Conservation (phyloP, 2,888 invertebrate genomes). For the Baccha elongata region DNA sequence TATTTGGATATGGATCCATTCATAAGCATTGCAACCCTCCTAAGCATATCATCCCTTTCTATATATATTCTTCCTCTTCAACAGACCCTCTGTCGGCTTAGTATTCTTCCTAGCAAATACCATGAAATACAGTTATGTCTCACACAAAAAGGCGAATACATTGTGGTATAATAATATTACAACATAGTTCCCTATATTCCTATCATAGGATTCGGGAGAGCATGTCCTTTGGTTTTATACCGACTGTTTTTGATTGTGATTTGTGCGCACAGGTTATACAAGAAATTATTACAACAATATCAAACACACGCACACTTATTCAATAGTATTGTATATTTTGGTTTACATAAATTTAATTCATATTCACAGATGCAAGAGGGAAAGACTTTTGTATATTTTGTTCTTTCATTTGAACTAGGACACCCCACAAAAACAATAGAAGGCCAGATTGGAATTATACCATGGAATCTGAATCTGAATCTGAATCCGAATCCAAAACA, state of each 20-base stretch:
- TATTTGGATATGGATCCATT: not conserved
- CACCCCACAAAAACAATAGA: not conserved
- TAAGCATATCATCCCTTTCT: too few relatives aligned
- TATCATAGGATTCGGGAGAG: not conserved
- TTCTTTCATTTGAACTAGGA: not conserved
- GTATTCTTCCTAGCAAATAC: not conserved
- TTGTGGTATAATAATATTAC: not conserved
- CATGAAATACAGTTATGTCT: not conserved
- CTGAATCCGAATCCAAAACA: not conserved
- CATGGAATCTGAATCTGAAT: not conserved
- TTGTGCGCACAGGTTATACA: conserved; percentile 15
- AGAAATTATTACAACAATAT: conserved; percentile 1
- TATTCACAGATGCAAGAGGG: not conserved
- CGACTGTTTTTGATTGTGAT: conserved; percentile 9
- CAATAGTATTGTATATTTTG: not conserved
- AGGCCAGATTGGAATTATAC: not conserved
- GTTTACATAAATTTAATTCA: conserved; percentile 5
- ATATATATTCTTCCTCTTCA: not conserved
- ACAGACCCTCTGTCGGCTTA: not conserved
- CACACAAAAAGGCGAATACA: not conserved
- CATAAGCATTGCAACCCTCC: not conserved
- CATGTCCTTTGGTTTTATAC: not conserved
- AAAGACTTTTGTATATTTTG: not conserved
- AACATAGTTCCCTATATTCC: not conserved
- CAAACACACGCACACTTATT: not conserved